A percentile compares a stretch with the other conserved stretches of the same genome.
These are phyloP conservation scores for Anoplolepis gracilipes DNA, from an alignment of 1,140 invertebrate species.

Conservation along the genomic window DNA sequence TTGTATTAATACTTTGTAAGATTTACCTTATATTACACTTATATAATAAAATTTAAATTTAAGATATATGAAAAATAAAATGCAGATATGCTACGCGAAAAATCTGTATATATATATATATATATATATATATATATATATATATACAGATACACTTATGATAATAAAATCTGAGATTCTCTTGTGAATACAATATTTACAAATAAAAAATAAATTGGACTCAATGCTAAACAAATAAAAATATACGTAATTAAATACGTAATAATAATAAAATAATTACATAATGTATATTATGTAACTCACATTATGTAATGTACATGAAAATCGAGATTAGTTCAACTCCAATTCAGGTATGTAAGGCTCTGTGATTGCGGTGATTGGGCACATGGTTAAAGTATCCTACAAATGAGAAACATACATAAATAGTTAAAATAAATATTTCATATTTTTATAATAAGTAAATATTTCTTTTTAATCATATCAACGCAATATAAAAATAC, in stretches of 20 bases:
- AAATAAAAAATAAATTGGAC: neutral
- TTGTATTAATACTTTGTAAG: conserved; percentile 21
- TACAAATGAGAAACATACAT: conserved; percentile 67
- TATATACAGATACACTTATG: conserved; percentile 52
- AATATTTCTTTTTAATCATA: neutral
- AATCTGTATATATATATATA: neutral
- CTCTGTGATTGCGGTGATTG: conserved; percentile 81
- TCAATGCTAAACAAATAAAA: conserved; percentile 40
- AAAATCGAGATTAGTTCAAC: conserved; percentile 74
- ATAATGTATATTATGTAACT: no score
- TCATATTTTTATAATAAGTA: no score
- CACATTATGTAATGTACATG: neutral
- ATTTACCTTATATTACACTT: conserved; percentile 25
- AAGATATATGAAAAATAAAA: conserved; percentile 16
- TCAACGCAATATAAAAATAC: neutral
- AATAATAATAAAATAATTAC: no score
- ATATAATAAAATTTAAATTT: conserved; percentile 36
- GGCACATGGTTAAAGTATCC: conserved; percentile 81
- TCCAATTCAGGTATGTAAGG: conserved; percentile 82
- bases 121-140: neutral
- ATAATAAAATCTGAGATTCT: conserved; percentile 48
- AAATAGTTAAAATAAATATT: neutral
- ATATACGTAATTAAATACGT: neutral
- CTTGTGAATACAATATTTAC: conserved; percentile 48
- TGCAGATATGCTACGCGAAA: conserved; percentile 26